A percentile compares a stretch with the other conserved stretches of the same genome.
These are phyloP conservation scores for Atherinomorus stipes DNA, from an alignment of 2,113 vertebrate species.

Conservation along the genomic window DNA sequence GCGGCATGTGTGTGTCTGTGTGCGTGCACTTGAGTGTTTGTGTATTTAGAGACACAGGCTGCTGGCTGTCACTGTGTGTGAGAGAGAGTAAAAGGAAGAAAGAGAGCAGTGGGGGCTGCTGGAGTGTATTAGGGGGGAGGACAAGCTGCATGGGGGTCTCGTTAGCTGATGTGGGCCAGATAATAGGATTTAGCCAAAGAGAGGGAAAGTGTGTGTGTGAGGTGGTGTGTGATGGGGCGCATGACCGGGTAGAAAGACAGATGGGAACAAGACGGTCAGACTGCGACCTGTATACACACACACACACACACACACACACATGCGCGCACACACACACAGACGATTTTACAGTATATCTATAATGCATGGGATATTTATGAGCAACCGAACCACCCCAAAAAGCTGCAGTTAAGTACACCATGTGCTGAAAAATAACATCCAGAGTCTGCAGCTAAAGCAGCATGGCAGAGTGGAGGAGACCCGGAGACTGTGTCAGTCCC, in stretches of 20 bases:
- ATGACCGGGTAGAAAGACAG: slow-evolving; percentile 70
- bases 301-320: slow-evolving; percentile 36
- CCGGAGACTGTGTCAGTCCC: slow-evolving; percentile 55
- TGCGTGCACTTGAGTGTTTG: slow-evolving; percentile 31
- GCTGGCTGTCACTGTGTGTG: slow-evolving; percentile 35
- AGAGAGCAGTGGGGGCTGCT: slow-evolving; percentile 21
- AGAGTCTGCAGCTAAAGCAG: slow-evolving; percentile 49
- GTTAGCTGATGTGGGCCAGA: slow-evolving; percentile 72
- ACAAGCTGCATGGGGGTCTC: slow-evolving; percentile 73
- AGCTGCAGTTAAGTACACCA: slow-evolving; percentile 47
- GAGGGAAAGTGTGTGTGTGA: slow-evolving; percentile 75
- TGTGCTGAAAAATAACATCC: slow-evolving; percentile 21
- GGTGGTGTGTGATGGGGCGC: slow-evolving; percentile 55
- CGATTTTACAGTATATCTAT: slow-evolving; percentile 65
- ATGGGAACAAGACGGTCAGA: slow-evolving; percentile 79
- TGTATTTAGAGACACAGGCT: slow-evolving; percentile 36
- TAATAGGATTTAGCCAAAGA: slow-evolving; percentile 83
- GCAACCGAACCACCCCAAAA: slow-evolving; percentile 37
- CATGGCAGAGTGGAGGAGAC: slow-evolving; percentile 31
- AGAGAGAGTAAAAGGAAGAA: slow-evolving; percentile 28
- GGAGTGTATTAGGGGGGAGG: background rate
- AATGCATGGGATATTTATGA: slow-evolving; percentile 76
- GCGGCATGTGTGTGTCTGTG: slow-evolving; percentile 42
- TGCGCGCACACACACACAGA: slow-evolving; percentile 20
- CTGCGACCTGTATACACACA: slow-evolving; percentile 59